Evolutionary conservation across 2,113 vertebrate genomes (phyloP).

Genomic region (Aplodontia rufa): DNA sequence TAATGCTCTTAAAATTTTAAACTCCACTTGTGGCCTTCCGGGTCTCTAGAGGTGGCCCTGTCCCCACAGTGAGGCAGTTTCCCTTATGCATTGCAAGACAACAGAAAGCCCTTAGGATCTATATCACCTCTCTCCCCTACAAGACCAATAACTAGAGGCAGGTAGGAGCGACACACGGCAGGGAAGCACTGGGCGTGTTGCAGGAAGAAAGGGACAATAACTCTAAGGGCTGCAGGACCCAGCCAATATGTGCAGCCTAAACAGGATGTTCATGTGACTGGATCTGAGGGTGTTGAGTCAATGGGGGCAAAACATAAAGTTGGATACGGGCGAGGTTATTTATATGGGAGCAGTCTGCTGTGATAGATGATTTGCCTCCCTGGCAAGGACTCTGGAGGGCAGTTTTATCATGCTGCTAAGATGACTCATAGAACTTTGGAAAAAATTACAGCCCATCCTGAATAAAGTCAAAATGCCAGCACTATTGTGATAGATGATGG

Average conservation of each 20-base stretch:
- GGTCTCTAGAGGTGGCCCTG: background rate
- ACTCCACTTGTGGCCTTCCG: background rate
- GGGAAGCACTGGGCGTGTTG: too few relatives aligned
- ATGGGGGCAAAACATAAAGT: background rate
- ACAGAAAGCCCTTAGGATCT: background rate
- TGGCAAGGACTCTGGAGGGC: background rate
- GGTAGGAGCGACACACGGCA: rapidly evolving
- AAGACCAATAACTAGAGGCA: background rate
- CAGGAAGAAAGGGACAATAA: rapidly evolving
- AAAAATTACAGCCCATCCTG: background rate
- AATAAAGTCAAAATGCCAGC: background rate
- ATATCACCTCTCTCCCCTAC: too few relatives aligned
- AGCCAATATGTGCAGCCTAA: background rate
- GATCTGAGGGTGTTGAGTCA: background rate
- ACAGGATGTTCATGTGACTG: background rate
- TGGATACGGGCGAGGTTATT: background rate
- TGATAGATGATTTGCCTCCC: background rate
- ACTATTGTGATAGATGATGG: background rate
- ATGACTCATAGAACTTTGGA: background rate
- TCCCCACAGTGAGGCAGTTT: background rate
- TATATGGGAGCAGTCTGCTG: background rate
- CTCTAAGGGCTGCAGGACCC: background rate
- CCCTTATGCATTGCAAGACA: background rate
- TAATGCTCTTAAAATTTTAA: background rate
- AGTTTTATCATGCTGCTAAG: background rate